Evolutionary conservation across 2,113 vertebrate species (phyloP).

Genomic region (Tamias sibiricus): DNA sequence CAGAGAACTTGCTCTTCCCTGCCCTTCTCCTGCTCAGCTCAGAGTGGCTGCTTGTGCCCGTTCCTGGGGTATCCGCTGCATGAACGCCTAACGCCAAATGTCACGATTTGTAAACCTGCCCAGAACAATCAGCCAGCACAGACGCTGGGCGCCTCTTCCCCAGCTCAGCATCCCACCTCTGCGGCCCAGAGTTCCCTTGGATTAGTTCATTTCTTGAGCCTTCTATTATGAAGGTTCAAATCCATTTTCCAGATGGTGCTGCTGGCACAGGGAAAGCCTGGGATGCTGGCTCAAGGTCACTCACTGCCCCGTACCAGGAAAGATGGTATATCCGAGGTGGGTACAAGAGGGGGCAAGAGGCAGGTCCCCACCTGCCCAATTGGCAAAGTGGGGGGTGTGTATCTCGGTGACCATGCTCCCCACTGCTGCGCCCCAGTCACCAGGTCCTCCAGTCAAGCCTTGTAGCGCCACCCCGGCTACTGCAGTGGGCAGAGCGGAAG

Average conservation of each 20-base stretch:
- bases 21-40: neutral
- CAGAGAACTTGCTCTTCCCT: neutral
- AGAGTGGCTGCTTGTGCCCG: neutral
- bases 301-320: neutral
- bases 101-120: neutral
- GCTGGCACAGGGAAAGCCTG: neutral
- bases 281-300: slow-evolving; percentile 4
- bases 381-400: fast-evolving
- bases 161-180: neutral
- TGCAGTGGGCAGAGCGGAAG: neutral
- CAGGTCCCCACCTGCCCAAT: neutral
- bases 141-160: neutral
- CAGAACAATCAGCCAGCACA: neutral
- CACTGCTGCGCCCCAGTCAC: too few species aligned
- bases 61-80: neutral
- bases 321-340: neutral
- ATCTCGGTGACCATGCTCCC: fast-evolving
- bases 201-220: neutral
- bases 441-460: fast-evolving
- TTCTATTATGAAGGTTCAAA: neutral
- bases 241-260: slow-evolving; percentile 52
- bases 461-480: neutral
- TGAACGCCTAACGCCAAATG: neutral
- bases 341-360: neutral
- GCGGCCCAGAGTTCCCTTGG: neutral